A percentile compares a stretch with the other conserved stretches of the same genome.
Conservation (phyloP, 2,113 vertebrate species). For the Osmerus eperlanus region DNA sequence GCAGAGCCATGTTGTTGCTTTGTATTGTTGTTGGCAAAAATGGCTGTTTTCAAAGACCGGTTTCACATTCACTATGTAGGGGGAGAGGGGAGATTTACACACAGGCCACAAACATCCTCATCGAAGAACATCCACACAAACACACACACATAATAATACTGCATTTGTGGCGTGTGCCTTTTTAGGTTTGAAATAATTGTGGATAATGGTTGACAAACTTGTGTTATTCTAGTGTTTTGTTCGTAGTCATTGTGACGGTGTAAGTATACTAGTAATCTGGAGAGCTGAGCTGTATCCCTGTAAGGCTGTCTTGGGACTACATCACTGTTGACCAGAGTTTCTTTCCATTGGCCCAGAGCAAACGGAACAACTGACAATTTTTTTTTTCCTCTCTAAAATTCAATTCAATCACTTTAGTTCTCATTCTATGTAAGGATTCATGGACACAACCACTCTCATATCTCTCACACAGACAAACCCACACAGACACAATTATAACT, state of each 20-base stretch:
- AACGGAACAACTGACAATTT: constrained; percentile 66
- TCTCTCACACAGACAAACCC: not conserved
- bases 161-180: not conserved
- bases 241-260: constrained; percentile 25
- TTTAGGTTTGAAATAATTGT: not conserved
- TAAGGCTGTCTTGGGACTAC: constrained; percentile 52
- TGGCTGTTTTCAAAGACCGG: constrained; percentile 40
- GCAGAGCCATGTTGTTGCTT: constrained; percentile 26
- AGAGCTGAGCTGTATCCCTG: constrained; percentile 36
- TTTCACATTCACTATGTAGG: constrained; percentile 12
- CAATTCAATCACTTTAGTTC: constrained; percentile 17
- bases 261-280: constrained; percentile 30
- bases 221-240: not conserved
- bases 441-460: not conserved
- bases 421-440: not conserved
- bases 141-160: not conserved
- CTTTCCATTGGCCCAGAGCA: constrained; percentile 60
- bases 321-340: constrained; percentile 55
- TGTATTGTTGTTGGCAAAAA: constrained; percentile 38
- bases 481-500: not conserved
- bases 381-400: constrained; percentile 39
- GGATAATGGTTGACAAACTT: not conserved
- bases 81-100: not conserved
- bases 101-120: not conserved
- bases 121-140: not conserved